Base-by-base conservation (phyloP, 2,888 invertebrate species). In the Norana najaformis region DNA sequence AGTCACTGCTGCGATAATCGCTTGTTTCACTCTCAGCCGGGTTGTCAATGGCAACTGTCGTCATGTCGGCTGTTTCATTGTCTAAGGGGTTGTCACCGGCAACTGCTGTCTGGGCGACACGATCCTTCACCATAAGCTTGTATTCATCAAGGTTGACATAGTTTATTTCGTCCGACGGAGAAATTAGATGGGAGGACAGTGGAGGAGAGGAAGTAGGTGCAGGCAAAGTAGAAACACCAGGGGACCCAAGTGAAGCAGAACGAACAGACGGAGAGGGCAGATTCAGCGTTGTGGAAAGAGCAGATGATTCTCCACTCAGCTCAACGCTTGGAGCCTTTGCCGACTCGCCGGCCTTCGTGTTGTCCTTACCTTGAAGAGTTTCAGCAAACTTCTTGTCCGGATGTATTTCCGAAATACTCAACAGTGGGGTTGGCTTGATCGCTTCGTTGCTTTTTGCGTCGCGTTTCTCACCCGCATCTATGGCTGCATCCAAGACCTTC, bases 1-100 rank as follows among this genome's bases (percentile, higher is more conserved):
- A 85, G 37, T 85, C 85, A 6, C 85, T 35, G 85, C 85, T 85
- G 2, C 85, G 85, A 88, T 90, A 90, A 47, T 90, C 90, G 53
- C 90, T 90, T 20, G 90, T 90, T 37, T 90, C 90, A 36, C 90
- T 90, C 36, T 90, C 90, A 14, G 85, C 85, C 1, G 36, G 35
- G 35, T 85, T 85, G 85, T 37, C 37, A 2, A 20, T 6, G 35
- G 85, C 18, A 36, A 90, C 90, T 34, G n/a, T 90, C 30, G 47
- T 88, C 47, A 85, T 47, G 23, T 39, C 85, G 35, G 36, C 39
- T 5, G 30, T 82, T 23, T 36, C 83, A 36, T 36, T 35, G 36
- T 83, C 83, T 23, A 39, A 35, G 6, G 23, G 36, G 34, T 34
- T 37, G 83, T 83, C 39, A n/a, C 5, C 36, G 18, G 69, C 14